Conservation (phyloP, 2,888 invertebrate genomes). For the Tethea ocularis region DNA sequence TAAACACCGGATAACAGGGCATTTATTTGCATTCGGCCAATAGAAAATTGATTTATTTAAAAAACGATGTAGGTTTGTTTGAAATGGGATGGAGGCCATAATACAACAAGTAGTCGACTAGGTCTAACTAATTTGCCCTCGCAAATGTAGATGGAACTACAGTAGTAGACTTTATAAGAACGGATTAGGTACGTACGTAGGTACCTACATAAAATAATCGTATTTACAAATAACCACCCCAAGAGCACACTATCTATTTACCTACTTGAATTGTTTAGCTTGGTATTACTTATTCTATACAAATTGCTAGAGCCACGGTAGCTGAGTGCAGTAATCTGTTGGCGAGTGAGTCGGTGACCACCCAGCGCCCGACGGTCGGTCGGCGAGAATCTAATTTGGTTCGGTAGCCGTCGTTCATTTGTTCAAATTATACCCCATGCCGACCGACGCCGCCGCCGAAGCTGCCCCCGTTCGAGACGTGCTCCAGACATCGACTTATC, state of each 20-base stretch:
- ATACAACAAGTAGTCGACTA: neutral
- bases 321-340: constrained; percentile 60
- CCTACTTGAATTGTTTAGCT: neutral
- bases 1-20: constrained; percentile 80
- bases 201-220: neutral
- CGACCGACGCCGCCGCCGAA: neutral
- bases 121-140: no score
- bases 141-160: no score
- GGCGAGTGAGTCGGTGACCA: constrained; percentile 40
- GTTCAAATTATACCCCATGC: constrained; percentile 70
- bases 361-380: constrained; percentile 39
- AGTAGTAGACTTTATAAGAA: no score
- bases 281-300: constrained; percentile 37
- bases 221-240: no score
- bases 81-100: neutral
- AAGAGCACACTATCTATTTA: neutral
- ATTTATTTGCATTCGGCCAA: constrained; percentile 79
- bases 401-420: constrained; percentile 86
- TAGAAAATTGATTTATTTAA: constrained; percentile 67
- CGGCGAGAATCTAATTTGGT: constrained; percentile 86
- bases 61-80: neutral
- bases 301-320: constrained; percentile 47
- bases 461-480: constrained; percentile 39
- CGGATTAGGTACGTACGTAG: neutral
- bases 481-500: constrained; percentile 31